phyloP scores from a whole-genome alignment of 2,888 invertebrate species.

The Congeria kusceri region DNA sequence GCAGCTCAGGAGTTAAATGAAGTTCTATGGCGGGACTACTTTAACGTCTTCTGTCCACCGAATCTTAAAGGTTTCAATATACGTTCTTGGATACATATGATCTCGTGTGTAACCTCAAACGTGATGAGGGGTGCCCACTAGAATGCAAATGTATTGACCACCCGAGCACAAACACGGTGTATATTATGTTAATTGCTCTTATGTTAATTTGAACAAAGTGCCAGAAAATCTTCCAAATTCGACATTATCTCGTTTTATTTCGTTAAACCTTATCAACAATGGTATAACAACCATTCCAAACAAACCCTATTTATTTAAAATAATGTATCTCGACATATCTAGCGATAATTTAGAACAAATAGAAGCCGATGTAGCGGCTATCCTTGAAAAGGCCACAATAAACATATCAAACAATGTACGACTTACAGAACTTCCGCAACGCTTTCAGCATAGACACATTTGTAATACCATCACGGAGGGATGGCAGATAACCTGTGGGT shows the following conservation, averaged over 20 bases:
- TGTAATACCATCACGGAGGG: conserved; percentile 6
- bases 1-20: neutral
- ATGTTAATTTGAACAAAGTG: conserved; percentile 7
- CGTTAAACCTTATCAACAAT: conserved; percentile 27
- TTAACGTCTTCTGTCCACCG: conserved; percentile 43
- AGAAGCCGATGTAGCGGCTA: neutral
- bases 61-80: conserved; percentile 17
- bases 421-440: neutral
- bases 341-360: neutral
- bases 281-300: conserved; percentile 1
- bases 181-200: conserved; percentile 37
- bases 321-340: conserved; percentile 1
- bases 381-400: conserved; percentile 1
- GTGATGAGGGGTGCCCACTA: neutral
- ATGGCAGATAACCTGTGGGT: conserved; percentile 2
- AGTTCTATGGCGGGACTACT: conserved; percentile 27
- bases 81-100: neutral
- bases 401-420: conserved; percentile 13
- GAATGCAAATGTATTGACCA: conserved; percentile 37
- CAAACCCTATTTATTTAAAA: neutral
- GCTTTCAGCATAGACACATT: conserved; percentile 8
- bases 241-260: conserved; percentile 17
- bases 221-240: conserved; percentile 29
- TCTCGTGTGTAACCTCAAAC: conserved; percentile 7
- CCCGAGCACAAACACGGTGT: conserved; percentile 31